These are phyloP conservation scores for Villa cingulata DNA, from an alignment of 2,888 invertebrate genomes.

Conservation along the genomic window DNA sequence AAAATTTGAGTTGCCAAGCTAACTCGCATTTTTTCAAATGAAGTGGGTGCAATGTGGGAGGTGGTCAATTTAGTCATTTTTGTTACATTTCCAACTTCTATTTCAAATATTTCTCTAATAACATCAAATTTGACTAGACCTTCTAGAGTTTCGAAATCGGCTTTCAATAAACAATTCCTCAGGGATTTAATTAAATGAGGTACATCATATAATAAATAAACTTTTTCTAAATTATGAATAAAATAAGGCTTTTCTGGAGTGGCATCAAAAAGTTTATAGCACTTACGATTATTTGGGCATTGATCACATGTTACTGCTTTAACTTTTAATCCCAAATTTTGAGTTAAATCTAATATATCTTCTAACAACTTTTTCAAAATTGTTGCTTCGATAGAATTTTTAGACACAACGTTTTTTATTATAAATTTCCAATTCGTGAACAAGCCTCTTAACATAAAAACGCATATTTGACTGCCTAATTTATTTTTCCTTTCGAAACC, in stretches of 20 bases:
- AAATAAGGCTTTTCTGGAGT: neutral
- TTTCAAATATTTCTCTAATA: conserved; percentile 4
- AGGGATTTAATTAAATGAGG: conserved; percentile 5
- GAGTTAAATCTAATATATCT: too few relatives aligned
- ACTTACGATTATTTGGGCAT: too few relatives aligned
- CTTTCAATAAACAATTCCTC: conserved; percentile 3
- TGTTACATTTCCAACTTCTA: conserved; percentile 7
- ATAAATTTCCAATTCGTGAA: too few relatives aligned
- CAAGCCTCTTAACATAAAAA: too few relatives aligned
- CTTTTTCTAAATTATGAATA: conserved; percentile 1
- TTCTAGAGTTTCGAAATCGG: conserved; percentile 2
- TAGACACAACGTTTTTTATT: too few relatives aligned
- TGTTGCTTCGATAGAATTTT: too few relatives aligned
- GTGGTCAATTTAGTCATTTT: conserved; percentile 8
- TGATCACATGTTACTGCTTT: too few relatives aligned
- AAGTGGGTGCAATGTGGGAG: conserved; percentile 2
- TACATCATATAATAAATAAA: conserved; percentile 4
- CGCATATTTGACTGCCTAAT: too few relatives aligned
- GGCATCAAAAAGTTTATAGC: too few relatives aligned
- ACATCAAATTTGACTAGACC: conserved; percentile 2
- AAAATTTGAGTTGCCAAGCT: conserved; percentile 6
- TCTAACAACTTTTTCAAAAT: too few relatives aligned
- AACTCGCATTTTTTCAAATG: conserved; percentile 11
- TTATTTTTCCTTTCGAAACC: too few relatives aligned
- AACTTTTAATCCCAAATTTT: too few relatives aligned